phyloP scores from a whole-genome alignment of 2,113 vertebrate species.

The Glaucidium brasilianum region DNA sequence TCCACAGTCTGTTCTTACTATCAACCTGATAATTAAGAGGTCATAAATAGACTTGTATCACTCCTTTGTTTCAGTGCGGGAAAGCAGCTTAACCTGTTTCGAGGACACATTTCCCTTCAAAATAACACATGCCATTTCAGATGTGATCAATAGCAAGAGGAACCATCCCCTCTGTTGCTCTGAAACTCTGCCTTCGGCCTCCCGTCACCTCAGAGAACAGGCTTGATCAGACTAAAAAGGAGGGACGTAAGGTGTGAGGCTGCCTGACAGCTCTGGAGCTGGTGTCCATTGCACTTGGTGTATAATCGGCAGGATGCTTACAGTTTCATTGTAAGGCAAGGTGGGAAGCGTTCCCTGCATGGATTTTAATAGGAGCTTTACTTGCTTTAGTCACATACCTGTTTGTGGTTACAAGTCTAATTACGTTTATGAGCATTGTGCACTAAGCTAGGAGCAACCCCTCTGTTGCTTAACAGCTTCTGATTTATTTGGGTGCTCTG shows the following conservation, averaged over 20 bases:
- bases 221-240: neutral
- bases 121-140: neutral
- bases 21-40: constrained; percentile 38
- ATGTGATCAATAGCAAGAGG: neutral
- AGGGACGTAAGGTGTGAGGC: neutral
- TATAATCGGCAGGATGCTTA: neutral
- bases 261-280: neutral
- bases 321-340: neutral
- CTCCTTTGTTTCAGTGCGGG: neutral
- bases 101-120: neutral
- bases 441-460: neutral
- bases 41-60: neutral
- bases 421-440: neutral
- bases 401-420: neutral
- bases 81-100: neutral
- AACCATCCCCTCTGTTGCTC: neutral
- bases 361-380: neutral
- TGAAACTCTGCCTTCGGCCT: neutral
- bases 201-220: neutral
- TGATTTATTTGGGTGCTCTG: neutral
- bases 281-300: neutral
- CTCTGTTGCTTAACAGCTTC: neutral
- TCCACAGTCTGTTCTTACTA: constrained; percentile 13
- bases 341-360: neutral
- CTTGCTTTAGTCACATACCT: neutral